Percentiles rank a stretch among this genome's conserved stretches.
phyloP scores from a whole-genome alignment of 1,140 invertebrate species.

The Bombus terrestris region DNA sequence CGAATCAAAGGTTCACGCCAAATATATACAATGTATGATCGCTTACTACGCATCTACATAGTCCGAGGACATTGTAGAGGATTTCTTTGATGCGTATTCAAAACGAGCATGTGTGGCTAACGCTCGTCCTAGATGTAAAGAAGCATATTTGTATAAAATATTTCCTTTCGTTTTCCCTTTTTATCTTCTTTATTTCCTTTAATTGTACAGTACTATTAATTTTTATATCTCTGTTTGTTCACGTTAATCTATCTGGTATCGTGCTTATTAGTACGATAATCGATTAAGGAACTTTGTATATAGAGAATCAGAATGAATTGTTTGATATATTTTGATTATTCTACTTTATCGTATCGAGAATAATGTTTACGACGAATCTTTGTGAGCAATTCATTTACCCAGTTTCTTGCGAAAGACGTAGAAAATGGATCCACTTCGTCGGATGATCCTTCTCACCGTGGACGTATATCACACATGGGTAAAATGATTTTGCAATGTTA shows the following conservation, averaged over 20 bases:
- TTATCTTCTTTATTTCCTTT: not conserved
- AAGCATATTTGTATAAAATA: conserved; percentile 62
- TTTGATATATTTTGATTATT: conserved; percentile 48
- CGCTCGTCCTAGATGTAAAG: conserved; percentile 59
- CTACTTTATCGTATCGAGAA: not conserved
- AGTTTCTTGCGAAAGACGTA: not conserved
- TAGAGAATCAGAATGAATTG: conserved; percentile 28
- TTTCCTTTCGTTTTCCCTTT: conserved; percentile 15
- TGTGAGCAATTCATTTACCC: not conserved
- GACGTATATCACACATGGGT: not conserved
- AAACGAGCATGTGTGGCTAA: conserved; percentile 58
- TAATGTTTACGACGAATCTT: not conserved
- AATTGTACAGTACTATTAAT: conserved; percentile 66
- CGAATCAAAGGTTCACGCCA: conserved; percentile 71
- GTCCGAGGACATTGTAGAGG: conserved; percentile 46
- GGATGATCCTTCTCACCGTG: not conserved
- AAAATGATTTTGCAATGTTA: not conserved
- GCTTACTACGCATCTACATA: conserved; percentile 37
- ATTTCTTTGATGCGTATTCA: conserved; percentile 53
- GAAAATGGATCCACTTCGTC: not conserved
- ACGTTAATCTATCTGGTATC: not conserved
- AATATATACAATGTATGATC: conserved; percentile 67
- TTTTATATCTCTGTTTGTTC: conserved; percentile 11
- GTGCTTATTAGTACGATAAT: not conserved
- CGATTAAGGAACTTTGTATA: conserved; percentile 29